phyloP scores from a whole-genome alignment of 2,888 invertebrate genomes.

The Yponomeuta plumbellus region DNA sequence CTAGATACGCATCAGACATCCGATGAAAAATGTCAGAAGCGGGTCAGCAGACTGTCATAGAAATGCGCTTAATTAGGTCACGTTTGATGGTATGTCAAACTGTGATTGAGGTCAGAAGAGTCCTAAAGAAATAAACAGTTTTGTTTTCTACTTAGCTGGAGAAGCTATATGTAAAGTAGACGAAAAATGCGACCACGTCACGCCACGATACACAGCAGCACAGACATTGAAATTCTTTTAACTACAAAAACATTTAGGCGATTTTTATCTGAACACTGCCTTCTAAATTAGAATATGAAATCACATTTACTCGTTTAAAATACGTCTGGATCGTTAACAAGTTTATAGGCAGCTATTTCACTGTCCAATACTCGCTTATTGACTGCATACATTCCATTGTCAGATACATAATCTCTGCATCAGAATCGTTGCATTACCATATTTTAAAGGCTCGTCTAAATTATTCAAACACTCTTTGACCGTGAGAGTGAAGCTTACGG shows the following conservation, averaged over 20 bases:
- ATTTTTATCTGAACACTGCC: neutral
- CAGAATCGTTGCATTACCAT: neutral
- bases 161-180: no score
- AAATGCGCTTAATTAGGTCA: no score
- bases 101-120: no score
- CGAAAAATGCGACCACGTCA: no score
- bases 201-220: neutral
- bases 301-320: neutral
- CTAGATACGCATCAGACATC: no score
- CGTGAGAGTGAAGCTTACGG: neutral
- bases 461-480: neutral
- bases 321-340: neutral
- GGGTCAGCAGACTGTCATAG: no score
- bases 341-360: neutral
- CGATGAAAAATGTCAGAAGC: no score
- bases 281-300: neutral
- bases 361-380: neutral
- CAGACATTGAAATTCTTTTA: neutral
- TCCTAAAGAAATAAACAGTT: no score
- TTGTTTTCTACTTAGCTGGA: no score
- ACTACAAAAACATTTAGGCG: neutral
- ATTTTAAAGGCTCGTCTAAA: neutral
- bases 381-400: no score
- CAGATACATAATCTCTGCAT: no score
- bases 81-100: no score